Base-by-base conservation (phyloP, 2,113 vertebrate species). In the Anarhynchus alexandrinus region DNA sequence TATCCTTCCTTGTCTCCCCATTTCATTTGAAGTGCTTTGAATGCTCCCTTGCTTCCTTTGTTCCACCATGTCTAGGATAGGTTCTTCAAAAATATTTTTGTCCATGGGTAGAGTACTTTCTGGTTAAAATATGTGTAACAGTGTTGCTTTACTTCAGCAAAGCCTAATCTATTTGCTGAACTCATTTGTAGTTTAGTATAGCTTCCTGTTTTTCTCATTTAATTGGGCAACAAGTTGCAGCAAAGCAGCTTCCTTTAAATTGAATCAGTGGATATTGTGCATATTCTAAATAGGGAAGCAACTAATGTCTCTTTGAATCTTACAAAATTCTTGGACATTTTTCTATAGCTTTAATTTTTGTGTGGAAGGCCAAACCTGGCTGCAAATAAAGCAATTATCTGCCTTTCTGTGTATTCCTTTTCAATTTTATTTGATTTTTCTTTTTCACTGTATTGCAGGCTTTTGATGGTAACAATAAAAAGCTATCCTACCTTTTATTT, bases 121-220 rank as follows among this genome's bases (percentile, higher is more conserved):
- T 74, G 64, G 8, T 93, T 88, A 52, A 82, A 91, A 58, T 69
- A 62, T 45, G 45, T 88, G 27, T 81, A 55, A 38, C 42, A 13
- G 52, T 20, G 9, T 84, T 86, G 30, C 55, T 92, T 66, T 88
- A 32, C 22, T 90, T 67, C 38, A 93, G 71, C 55, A 76, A 80
- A 93, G 61, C 57, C 57, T 32, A 3, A 2, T 59, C 34, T 67
- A 1, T 93, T 82, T 71, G 80, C 76, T 76, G 64, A 88, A 76
- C 17, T 79, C 4, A 0, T 47, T 47, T 71, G 57, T 18, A 89
- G 61, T 72, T 91, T 26, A 36, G 47, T 62, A 25, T 27, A 91
- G 91, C 77, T 97, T 97, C 83, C 91, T 95, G 80, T 65, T 95
- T 94, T 95, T 74, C 54, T 88, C 62, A 73, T 59, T 79, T 94